Base-by-base conservation (phyloP, 2,888 invertebrate species). In the Epiblema foenella region DNA sequence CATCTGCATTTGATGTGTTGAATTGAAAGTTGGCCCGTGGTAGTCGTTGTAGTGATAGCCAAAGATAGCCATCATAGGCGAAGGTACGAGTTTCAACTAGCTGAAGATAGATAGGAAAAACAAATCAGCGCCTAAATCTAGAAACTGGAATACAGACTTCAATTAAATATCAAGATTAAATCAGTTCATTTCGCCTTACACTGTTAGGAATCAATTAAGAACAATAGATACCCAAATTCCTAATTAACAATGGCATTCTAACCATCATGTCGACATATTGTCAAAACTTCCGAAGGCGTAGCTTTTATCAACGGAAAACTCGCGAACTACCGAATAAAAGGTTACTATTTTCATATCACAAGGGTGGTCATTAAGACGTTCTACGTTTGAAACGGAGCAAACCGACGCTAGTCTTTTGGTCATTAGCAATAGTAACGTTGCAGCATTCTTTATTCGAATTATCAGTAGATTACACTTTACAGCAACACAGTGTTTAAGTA, bases 401-500 rank as follows among this genome's bases (percentile, higher is more conserved):
- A 5, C 29, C n/a, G 46, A 60, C 11, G 10, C 46, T 60, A 46
- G 29, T 46, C 18, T 37, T 52, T 51, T 52, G 18, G 20, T 7
- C 52, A n/a, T 20, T 15, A 51, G 63, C 18, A 63, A 63, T 20
- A 8, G 20, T 63, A 63, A 52, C 33, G 37, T 63, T 52, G 63
- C 7, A 10, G 37, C 15, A 18, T 51, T 63, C 52, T 29, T 59
- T 29, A 63, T 63, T 52, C 15, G 15, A 63, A 52, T 63, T 63
- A 52, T 63, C 63, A 52, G 33, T 52, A 52, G 52, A 63, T 63
- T 52, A 63, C 15, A 52, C 63, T 18, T 63, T 18, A 20, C 63
- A 15, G 15, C 20, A 15, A 18, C 9, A 7, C 8, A 15, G 20
- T 20, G 20, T 52, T 52, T 63, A 37, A 0, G 2, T 15, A 5